Evolutionary conservation across 2,888 invertebrate genomes (phyloP).

Genomic region (Oeneis ivallda): DNA sequence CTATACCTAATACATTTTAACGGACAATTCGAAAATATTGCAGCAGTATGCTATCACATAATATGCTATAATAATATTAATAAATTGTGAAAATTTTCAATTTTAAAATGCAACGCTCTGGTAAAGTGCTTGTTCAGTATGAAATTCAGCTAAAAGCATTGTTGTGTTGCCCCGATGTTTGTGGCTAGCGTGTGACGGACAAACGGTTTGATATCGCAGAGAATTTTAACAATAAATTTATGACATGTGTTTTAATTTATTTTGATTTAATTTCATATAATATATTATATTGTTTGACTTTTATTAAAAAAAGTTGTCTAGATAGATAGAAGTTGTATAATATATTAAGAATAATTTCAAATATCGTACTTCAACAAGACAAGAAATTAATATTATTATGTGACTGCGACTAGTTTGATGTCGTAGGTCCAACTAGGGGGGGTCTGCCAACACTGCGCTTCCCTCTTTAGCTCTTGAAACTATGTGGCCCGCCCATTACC

Average conservation of each 20-base stretch:
- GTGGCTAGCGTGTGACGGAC: conserved; percentile 25
- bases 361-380: too few relatives aligned
- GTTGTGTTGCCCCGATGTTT: conserved; percentile 28
- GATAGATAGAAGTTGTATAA: too few relatives aligned
- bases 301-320: too few relatives aligned
- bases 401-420: too few relatives aligned
- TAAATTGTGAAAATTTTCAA: conserved; percentile 23
- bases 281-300: not conserved
- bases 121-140: conserved; percentile 27
- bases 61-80: conserved; percentile 18
- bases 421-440: too few relatives aligned
- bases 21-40: conserved; percentile 5
- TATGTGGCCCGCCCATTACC: too few relatives aligned
- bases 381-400: too few relatives aligned
- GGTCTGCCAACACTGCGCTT: too few relatives aligned
- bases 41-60: conserved; percentile 16
- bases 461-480: too few relatives aligned
- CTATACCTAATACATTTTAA: conserved; percentile 7
- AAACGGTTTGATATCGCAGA: conserved; percentile 12
- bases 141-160: conserved; percentile 31
- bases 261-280: not conserved
- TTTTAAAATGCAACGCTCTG: conserved; percentile 25
- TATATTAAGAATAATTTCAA: too few relatives aligned
- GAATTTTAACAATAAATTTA: conserved; percentile 2
- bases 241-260: not conserved